Evolutionary conservation across 2,113 vertebrate species (phyloP), one percentile per base, ranked within the genome.

Genomic region (Saimiri boliviensis): DNA sequence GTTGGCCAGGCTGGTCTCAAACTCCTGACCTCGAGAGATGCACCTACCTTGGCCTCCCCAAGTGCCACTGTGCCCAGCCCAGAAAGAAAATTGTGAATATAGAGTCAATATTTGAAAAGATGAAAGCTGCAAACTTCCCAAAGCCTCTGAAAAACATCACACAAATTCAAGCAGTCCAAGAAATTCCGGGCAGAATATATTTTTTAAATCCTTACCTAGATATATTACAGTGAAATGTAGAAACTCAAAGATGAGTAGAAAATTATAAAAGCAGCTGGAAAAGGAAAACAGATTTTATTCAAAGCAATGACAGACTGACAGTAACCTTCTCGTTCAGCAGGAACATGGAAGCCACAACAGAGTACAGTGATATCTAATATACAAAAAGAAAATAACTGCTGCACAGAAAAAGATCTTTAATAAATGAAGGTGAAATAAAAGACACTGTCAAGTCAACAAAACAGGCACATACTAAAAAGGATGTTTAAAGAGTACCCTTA

Each of bases 341-440:
- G 68, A 82, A 30, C 42, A 40, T 5, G 8, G 91, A 92, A 80
- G 35, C 47, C 42, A 54, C n/a, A 37, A 32, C 54, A 89, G 77
- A 76, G 40, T 84, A 42, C 27, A 86, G 49, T n/a, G 17, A 40
- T 49, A 49, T 54, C 60, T 63, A 60, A 11, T 42, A 54, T 25
- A 40, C 66, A 63, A 20, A 84, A 76, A 76, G 83, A 66, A 70
- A 79, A 87, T 66, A 90, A 77, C 68, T 56, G 2, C 30, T 25
- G 83, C 49, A 35, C 60, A 32, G 60, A 91, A 54, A 90, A 77
- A 63, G 40, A 40, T 9, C 27, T 58, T 70, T 92, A 52, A 56
- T 68, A 73, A 76, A 35, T 27, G 7, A 93, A 89, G 47, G 74
- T 40, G 35, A 94, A 87, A 71, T 91, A 93, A 52, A 92, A 95